phyloP scores from a whole-genome alignment of 64 coral and sea anemone species.

The Montipora sp. region DNA sequence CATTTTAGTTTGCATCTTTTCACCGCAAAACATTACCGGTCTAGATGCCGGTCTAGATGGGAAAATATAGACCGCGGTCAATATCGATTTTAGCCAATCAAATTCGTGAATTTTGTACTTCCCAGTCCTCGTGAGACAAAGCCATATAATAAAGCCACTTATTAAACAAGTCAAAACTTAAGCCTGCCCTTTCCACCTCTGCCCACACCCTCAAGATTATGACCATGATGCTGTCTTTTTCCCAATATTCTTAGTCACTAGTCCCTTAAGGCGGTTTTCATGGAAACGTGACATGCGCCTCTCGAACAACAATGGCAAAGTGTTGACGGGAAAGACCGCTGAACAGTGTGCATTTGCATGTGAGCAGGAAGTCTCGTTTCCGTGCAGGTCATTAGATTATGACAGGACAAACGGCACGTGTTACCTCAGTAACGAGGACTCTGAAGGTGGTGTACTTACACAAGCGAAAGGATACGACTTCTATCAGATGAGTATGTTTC shows the following conservation, averaged over 20 bases:
- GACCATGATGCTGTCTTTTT: not conserved
- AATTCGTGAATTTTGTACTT: too few species aligned
- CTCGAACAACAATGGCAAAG: conserved; percentile 68
- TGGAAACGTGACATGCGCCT: conserved; percentile 56
- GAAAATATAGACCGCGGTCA: too few species aligned
- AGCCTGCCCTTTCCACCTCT: not conserved
- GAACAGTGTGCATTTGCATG: conserved; percentile 84
- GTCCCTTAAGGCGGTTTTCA: conserved; percentile 62
- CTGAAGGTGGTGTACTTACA: not conserved
- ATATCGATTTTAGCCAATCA: too few species aligned
- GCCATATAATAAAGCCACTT: too few species aligned
- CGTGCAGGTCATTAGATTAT: conserved; percentile 95
- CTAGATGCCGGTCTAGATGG: too few species aligned
- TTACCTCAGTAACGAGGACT: conserved; percentile 72
- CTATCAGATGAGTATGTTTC: conserved; percentile 89
- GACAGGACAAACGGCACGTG: conserved; percentile 65
- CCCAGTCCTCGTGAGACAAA: too few species aligned
- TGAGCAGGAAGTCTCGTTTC: conserved; percentile 68
- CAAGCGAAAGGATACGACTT: conserved; percentile 64
- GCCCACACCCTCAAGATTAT: too few species aligned
- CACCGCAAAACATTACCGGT: too few species aligned
- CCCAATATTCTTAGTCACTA: conserved; percentile 63
- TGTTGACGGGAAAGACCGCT: conserved; percentile 37
- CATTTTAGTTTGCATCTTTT: too few species aligned
- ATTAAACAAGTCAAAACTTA: not conserved